A percentile compares a stretch with the other conserved stretches of the same genome.
Conservation (phyloP, 1,140 invertebrate species). For the Chelonus insularis region DNA sequence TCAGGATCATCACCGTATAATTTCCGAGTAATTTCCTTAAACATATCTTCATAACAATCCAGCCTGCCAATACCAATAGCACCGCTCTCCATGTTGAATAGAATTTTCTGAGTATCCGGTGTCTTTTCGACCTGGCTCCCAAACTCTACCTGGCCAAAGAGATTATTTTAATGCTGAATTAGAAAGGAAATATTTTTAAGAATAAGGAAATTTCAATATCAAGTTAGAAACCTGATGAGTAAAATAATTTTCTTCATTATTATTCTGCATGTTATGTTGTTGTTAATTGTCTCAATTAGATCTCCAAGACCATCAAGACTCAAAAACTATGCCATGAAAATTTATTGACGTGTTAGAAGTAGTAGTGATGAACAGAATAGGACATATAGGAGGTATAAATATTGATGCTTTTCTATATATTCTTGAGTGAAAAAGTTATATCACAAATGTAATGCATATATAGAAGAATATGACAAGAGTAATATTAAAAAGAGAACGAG, state of each 20-base stretch:
- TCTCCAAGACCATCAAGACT: neutral
- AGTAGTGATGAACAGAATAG: no score
- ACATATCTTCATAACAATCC: constrained; percentile 74
- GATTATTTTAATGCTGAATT: neutral
- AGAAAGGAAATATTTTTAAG: constrained; percentile 3
- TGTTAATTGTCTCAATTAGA: no score
- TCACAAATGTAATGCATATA: constrained; percentile 10
- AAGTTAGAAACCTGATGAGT: neutral
- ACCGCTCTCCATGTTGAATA: constrained; percentile 54
- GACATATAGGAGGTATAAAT: neutral
- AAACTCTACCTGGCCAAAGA: neutral
- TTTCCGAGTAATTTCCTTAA: constrained; percentile 88
- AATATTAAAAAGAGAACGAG: neutral
- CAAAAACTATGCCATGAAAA: constrained; percentile 10
- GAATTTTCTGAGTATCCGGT: constrained; percentile 17
- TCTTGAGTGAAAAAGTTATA: no score
- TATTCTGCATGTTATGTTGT: no score
- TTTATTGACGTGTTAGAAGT: no score
- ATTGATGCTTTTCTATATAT: no score
- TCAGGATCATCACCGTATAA: constrained; percentile 80
- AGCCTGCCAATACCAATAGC: constrained; percentile 60
- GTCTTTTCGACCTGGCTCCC: neutral
- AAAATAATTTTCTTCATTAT: neutral
- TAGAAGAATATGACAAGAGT: neutral
- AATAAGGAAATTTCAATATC: no score